Conservation (phyloP, 2,888 invertebrate genomes). For the Gisinianus flammeolus region DNA sequence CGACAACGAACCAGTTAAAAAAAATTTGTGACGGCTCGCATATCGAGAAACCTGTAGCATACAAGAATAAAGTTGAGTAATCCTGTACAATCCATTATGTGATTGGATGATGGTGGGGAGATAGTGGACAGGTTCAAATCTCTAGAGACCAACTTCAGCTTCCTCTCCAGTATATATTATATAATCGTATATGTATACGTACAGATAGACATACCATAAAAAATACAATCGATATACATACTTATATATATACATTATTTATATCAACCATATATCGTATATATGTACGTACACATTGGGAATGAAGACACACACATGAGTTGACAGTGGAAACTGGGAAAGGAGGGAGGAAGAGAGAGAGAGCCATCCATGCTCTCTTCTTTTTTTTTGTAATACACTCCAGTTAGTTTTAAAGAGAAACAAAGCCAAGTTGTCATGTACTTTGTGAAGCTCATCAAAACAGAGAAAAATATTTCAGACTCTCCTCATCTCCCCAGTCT, state of each 20-base stretch:
- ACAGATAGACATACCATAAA: neutral
- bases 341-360: no score
- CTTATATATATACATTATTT: neutral
- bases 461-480: constrained; percentile 1
- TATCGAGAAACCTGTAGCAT: constrained; percentile 86
- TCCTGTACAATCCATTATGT: constrained; percentile 44
- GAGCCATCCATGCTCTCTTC: neutral
- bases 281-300: no score
- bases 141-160: constrained; percentile 19
- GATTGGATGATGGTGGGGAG: constrained; percentile 42
- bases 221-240: neutral
- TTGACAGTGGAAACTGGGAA: no score
- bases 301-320: no score
- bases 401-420: constrained; percentile 24
- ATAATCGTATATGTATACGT: neutral
- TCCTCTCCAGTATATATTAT: constrained; percentile 16
- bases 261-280: no score
- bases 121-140: constrained; percentile 27
- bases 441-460: constrained; percentile 29
- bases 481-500: constrained; percentile 1
- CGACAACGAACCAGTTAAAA: constrained; percentile 84
- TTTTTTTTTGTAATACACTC: neutral
- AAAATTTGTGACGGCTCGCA: constrained; percentile 73
- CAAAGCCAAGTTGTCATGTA: constrained; percentile 35
- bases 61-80: constrained; percentile 64